Conservation (phyloP, 2,888 invertebrate genomes). For the Drosophila subsilvestris region DNA sequence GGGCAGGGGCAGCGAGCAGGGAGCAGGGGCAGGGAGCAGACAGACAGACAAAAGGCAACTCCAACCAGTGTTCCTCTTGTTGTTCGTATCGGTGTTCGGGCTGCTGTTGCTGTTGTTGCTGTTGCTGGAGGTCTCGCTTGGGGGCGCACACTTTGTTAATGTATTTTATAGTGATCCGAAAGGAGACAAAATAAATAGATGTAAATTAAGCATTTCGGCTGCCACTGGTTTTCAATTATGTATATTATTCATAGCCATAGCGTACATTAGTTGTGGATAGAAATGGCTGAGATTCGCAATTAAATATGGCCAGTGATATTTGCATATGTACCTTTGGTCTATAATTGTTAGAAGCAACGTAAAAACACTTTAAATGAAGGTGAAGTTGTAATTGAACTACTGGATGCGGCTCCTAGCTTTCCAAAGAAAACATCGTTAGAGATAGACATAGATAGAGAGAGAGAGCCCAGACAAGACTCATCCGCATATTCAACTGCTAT, state of each 20-base stretch:
- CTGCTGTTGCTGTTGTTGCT: conserved; percentile 35
- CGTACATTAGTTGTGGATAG: background rate
- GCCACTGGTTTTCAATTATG: conserved; percentile 46
- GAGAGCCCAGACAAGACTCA: conserved; percentile 1
- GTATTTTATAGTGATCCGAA: conserved; percentile 54
- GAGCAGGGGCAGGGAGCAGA: background rate
- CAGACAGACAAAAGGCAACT: conserved; percentile 34
- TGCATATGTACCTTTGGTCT: conserved; percentile 1
- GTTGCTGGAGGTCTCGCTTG: conserved; percentile 56
- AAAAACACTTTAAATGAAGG: conserved; percentile 70
- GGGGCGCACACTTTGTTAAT: conserved; percentile 73
- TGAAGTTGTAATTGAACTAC: conserved; percentile 78
- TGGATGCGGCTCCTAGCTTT: conserved; percentile 77
- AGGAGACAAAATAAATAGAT: conserved; percentile 44
- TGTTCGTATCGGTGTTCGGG: conserved; percentile 54
- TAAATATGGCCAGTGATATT: conserved; percentile 6
- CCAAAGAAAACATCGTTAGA: conserved; percentile 78
- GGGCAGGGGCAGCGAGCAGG: background rate
- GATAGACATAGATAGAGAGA: conserved; percentile 32
- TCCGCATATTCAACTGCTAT: conserved; percentile 13
- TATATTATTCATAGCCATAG: conserved; percentile 35
- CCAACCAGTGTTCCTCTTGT: conserved; percentile 41
- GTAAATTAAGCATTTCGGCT: conserved; percentile 46
- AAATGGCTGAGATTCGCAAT: conserved; percentile 19
- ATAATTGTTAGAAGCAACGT: conserved; percentile 40